Percentiles rank a stretch among this genome's conserved stretches.
Conservation (phyloP, 2,113 vertebrate genomes). For the rabbit (Oryctolagus cuniculus) region DNA sequence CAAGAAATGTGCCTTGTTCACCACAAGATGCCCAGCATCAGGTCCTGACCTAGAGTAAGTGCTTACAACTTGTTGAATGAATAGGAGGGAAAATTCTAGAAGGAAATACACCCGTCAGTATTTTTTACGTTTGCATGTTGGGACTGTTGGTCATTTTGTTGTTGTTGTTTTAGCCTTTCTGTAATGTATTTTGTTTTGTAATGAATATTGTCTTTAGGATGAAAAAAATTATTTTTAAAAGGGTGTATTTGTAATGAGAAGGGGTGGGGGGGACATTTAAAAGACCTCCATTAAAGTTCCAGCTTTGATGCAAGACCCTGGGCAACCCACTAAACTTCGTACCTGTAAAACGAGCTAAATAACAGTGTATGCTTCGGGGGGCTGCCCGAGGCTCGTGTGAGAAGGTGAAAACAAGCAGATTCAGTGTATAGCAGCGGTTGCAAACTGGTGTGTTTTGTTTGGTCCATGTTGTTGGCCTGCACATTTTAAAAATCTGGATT, state of each 20-base stretch:
- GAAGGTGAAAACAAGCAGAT: background rate
- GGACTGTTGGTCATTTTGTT: constrained; percentile 5
- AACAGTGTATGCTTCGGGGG: background rate
- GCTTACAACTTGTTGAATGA: constrained; percentile 24
- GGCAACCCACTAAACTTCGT: background rate
- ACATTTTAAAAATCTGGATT: constrained; percentile 53
- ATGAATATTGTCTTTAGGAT: constrained; percentile 40
- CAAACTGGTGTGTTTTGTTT: constrained; percentile 9
- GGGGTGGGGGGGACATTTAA: background rate
- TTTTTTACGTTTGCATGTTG: constrained; percentile 37
- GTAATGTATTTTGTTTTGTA: constrained; percentile 55
- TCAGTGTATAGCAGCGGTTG: background rate
- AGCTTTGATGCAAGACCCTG: constrained; percentile 21
- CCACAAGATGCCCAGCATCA: background rate
- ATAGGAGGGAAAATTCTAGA: background rate
- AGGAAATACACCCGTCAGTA: constrained; percentile 54
- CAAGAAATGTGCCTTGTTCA: constrained; percentile 6
- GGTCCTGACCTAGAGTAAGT: background rate
- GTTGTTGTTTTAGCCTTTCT: constrained; percentile 46
- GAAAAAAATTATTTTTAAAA: constrained; percentile 53
- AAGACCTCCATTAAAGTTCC: constrained; percentile 2
- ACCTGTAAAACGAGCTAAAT: constrained; percentile 28
- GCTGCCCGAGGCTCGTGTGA: background rate
- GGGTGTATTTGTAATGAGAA: constrained; percentile 7
- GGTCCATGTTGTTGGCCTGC: background rate